A percentile compares a stretch with the other conserved stretches of the same genome.
These are phyloP conservation scores for Drosophila demipolita DNA, from an alignment of 2,888 invertebrate genomes.

Conservation along the genomic window DNA sequence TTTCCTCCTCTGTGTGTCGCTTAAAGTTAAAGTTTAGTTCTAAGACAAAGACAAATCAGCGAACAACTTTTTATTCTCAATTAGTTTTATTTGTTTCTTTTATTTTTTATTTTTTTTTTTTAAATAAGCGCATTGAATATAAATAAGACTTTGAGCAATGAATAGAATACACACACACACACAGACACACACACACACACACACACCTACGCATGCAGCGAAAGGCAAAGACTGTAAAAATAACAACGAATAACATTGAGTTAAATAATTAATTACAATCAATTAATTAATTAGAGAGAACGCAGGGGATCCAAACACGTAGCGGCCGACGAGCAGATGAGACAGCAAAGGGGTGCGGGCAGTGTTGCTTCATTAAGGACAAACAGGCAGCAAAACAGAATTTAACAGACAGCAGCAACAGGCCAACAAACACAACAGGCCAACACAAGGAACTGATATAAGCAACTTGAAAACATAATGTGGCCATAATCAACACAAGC, in stretches of 20 bases:
- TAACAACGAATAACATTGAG: slow-evolving; percentile 61
- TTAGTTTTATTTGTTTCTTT: no score
- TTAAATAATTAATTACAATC: slow-evolving; percentile 82
- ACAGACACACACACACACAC: slow-evolving; percentile 4
- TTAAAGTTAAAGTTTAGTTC: neutral
- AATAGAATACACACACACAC: neutral
- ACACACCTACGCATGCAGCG: neutral
- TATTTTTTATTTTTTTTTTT: no score
- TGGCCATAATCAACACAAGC: slow-evolving; percentile 66
- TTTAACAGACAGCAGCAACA: slow-evolving; percentile 15
- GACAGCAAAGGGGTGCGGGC: neutral
- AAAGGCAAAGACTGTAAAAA: slow-evolving; percentile 52
- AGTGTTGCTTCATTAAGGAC: slow-evolving; percentile 59
- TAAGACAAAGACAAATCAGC: neutral
- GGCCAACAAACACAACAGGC: slow-evolving; percentile 19
- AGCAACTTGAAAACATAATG: slow-evolving; percentile 70
- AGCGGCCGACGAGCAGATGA: neutral
- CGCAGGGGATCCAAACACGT: slow-evolving; percentile 36
- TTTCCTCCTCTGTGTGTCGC: neutral
- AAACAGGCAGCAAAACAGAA: slow-evolving; percentile 45
- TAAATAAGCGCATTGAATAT: slow-evolving; percentile 43
- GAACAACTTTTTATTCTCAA: neutral
- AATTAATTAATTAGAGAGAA: slow-evolving; percentile 82
- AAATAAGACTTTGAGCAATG: slow-evolving; percentile 7
- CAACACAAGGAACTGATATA: slow-evolving; percentile 21